Evolutionary conservation across 2,113 vertebrate species (phyloP).

Genomic region (Phycodurus eques): DNA sequence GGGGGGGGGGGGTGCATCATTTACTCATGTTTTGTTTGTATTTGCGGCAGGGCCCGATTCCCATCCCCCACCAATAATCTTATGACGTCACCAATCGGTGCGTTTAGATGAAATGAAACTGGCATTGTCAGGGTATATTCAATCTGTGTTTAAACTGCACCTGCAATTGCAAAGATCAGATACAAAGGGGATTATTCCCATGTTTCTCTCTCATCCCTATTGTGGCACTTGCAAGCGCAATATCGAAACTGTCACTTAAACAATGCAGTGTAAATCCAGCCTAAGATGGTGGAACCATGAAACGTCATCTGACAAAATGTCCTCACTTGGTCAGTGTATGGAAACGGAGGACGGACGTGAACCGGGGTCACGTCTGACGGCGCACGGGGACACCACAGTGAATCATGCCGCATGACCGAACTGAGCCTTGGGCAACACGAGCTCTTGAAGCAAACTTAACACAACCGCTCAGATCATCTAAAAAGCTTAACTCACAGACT

Average conservation of each 20-base stretch:
- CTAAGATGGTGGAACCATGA: not conserved
- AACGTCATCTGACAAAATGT: constrained; percentile 1
- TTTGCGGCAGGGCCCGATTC: too few species aligned
- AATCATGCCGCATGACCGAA: constrained; percentile 20
- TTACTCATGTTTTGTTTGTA: too few species aligned
- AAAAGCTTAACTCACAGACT: not conserved
- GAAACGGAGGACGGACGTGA: constrained; percentile 1
- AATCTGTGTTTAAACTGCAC: too few species aligned
- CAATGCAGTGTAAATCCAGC: not conserved
- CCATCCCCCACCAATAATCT: too few species aligned
- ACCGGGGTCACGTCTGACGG: constrained; percentile 16
- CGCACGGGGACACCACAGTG: constrained; percentile 17
- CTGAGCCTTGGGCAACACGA: constrained; percentile 22
- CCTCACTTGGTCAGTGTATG: constrained; percentile 6
- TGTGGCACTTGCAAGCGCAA: too few species aligned
- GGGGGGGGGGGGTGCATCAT: too few species aligned
- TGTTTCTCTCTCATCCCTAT: too few species aligned
- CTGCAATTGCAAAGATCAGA: too few species aligned
- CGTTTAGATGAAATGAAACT: too few species aligned
- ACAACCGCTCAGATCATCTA: not conserved
- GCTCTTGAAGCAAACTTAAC: not conserved
- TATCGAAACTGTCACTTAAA: not conserved
- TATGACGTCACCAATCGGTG: too few species aligned
- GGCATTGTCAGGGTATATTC: too few species aligned
- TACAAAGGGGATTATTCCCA: too few species aligned